Percentiles rank a stretch among this genome's conserved stretches.
Conservation (phyloP, 1,140 invertebrate species). For the Steinernema feltiae region DNA sequence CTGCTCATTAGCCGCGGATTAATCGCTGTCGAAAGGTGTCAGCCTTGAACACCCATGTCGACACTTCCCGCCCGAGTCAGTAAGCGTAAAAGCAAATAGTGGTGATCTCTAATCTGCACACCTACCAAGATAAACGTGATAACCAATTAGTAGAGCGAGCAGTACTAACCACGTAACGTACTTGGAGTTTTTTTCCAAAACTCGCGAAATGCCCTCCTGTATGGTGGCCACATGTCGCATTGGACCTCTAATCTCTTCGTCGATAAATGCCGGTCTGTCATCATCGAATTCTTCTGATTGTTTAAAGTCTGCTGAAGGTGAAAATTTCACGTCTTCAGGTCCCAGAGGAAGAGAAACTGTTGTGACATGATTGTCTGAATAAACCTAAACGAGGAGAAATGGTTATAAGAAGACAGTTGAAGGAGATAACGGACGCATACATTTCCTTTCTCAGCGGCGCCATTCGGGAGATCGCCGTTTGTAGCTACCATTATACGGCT, state of each 20-base stretch:
- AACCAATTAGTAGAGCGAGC: conserved; percentile 14
- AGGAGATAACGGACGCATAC: neutral
- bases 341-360: neutral
- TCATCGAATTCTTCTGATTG: neutral
- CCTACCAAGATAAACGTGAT: conserved; percentile 34
- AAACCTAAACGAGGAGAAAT: neutral
- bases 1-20: neutral
- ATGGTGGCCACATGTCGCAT: conserved; percentile 3
- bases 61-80: neutral
- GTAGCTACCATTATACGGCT: neutral
- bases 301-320: neutral
- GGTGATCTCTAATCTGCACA: neutral
- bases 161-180: conserved; percentile 16
- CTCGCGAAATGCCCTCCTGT: neutral
- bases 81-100: neutral
- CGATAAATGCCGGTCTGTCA: neutral
- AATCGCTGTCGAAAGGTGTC: neutral
- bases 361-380: neutral
- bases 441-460: neutral
- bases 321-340: neutral
- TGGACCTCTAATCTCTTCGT: neutral
- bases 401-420: neutral
- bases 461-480: neutral
- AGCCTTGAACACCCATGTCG: neutral
- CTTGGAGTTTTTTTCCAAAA: neutral